Evolutionary conservation across 2,888 invertebrate species (phyloP).

Genomic region (Chaetogeoica ovagalla): DNA sequence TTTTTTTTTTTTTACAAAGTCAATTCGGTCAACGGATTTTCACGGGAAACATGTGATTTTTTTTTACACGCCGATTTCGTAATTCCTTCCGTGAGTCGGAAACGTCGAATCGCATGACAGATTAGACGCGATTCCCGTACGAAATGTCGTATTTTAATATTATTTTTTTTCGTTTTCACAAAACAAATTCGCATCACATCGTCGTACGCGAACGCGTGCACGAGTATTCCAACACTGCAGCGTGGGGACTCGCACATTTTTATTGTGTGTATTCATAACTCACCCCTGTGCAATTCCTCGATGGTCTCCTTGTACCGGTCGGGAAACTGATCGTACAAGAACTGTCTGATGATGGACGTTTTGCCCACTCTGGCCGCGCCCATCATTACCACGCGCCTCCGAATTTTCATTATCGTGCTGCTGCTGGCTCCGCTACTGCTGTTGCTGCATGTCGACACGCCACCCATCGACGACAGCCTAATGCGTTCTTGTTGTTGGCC

Average conservation of each 20-base stretch:
- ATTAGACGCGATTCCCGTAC: too few species aligned
- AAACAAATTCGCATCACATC: too few species aligned
- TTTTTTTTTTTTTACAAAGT: too few species aligned
- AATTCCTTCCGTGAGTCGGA: too few species aligned
- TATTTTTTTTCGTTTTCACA: too few species aligned
- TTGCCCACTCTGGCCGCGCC: conserved; percentile 66
- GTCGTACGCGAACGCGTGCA: too few species aligned
- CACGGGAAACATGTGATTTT: too few species aligned
- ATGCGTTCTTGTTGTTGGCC: conserved; percentile 56
- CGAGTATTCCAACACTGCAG: too few species aligned
- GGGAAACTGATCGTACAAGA: conserved; percentile 65
- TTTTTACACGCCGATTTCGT: too few species aligned
- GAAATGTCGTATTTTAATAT: too few species aligned
- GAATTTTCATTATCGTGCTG: conserved; percentile 50
- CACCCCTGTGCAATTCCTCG: conserved; percentile 67
- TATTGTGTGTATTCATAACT: conserved; percentile 58
- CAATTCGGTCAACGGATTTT: too few species aligned
- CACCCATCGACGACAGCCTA: conserved; percentile 56
- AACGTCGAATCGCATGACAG: too few species aligned
- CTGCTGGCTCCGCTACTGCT: conserved; percentile 50
- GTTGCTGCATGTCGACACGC: conserved; percentile 55
- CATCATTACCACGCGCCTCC: conserved; percentile 60
- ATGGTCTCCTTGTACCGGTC: conserved; percentile 67
- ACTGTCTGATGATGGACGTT: conserved; percentile 66
- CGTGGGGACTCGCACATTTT: conserved; percentile 55